Evolutionary conservation across 2,797 vertebrate species (phyloP).

Genomic region (Neopelma chrysocephalum): DNA sequence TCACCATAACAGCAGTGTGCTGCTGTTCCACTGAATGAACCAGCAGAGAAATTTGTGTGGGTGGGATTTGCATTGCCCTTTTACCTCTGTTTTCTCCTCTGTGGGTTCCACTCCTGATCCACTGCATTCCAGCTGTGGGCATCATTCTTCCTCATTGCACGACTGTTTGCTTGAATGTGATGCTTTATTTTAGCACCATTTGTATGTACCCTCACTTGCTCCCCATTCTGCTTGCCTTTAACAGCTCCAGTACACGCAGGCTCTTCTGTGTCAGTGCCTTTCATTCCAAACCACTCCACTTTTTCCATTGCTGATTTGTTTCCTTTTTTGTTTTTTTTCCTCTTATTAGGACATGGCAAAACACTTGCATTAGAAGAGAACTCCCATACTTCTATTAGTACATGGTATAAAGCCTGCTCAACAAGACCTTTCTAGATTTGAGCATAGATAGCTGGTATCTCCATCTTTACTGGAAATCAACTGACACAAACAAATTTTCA

Average conservation of each 20-base stretch:
- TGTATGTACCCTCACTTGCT: background rate
- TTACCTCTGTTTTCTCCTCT: slow-evolving; percentile 11
- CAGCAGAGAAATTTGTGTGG: background rate
- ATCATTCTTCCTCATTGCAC: background rate
- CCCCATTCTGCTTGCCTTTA: background rate
- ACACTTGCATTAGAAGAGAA: background rate
- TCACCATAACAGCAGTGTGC: background rate
- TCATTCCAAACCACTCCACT: background rate
- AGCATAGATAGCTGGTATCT: background rate
- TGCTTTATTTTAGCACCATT: background rate
- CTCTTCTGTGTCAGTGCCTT: background rate
- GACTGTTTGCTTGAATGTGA: background rate
- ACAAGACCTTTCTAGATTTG: background rate
- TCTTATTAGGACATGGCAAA: background rate
- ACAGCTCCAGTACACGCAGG: background rate
- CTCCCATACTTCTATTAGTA: background rate
- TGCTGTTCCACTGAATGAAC: background rate
- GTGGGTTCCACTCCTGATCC: background rate
- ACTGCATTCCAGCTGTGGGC: background rate
- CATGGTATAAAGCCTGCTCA: background rate
- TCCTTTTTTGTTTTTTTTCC: background rate
- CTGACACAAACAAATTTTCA: background rate
- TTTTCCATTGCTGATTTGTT: background rate
- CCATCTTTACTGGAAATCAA: background rate
- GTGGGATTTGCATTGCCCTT: background rate